Conservation (phyloP, 2,888 invertebrate genomes). For the Gymnoscelis rufifasciata region DNA sequence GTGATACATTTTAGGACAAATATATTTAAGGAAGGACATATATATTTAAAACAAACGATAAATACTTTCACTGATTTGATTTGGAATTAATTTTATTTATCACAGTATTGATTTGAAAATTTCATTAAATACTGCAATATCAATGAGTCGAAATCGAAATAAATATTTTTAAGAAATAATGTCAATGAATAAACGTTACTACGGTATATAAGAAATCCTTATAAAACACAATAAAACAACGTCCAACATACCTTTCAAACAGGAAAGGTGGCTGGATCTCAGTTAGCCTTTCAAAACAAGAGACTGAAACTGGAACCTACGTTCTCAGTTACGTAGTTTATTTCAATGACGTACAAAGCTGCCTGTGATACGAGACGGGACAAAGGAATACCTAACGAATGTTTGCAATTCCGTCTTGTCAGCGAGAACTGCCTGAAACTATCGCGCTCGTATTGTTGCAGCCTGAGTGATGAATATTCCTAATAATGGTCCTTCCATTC, state of each 20-base stretch:
- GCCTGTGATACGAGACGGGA: constrained; percentile 28
- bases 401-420: constrained; percentile 42
- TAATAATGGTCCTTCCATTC: constrained; percentile 1
- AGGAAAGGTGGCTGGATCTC: background rate
- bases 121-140: no score
- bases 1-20: no score
- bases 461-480: constrained; percentile 16
- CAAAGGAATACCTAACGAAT: constrained; percentile 53
- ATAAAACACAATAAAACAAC: background rate
- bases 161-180: no score
- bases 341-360: constrained; percentile 25
- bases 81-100: no score
- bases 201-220: background rate
- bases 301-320: constrained; percentile 3
- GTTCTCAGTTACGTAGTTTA: constrained; percentile 13
- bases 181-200: background rate
- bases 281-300: constrained; percentile 14
- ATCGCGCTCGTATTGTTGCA: constrained; percentile 28
- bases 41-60: no score
- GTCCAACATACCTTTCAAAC: background rate
- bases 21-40: no score
- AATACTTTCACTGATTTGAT: no score
- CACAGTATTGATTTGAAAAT: no score
- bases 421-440: constrained; percentile 36
- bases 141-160: no score